phyloP scores from a whole-genome alignment of 2,113 vertebrate species.

The Dolichallabes microphthalmus region DNA sequence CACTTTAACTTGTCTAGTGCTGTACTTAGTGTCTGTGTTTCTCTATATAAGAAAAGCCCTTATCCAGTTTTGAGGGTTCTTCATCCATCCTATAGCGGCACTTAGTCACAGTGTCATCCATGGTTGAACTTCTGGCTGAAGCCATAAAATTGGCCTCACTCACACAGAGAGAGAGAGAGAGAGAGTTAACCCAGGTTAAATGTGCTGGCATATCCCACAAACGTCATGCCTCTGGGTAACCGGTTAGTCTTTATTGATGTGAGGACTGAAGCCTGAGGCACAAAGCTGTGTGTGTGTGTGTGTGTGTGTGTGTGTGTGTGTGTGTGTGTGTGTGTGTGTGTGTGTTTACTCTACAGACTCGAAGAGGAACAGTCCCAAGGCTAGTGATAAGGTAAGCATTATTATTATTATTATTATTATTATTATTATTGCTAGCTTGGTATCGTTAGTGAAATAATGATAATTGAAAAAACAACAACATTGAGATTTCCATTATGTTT shows the following conservation, averaged over 20 bases:
- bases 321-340: background rate
- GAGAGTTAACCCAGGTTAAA: constrained; percentile 43
- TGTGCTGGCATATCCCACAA: constrained; percentile 47
- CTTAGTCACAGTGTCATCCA: constrained; percentile 12
- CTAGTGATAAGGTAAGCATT: constrained; percentile 77
- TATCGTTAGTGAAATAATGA: background rate
- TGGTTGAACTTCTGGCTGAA: background rate
- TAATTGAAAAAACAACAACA: background rate
- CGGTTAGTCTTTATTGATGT: constrained; percentile 49
- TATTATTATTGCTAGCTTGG: constrained; percentile 1
- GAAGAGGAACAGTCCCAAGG: constrained; percentile 85
- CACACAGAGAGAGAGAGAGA: background rate
- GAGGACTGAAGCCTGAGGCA: constrained; percentile 50
- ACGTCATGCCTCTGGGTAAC: constrained; percentile 54
- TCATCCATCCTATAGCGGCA: background rate
- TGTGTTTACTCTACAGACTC: constrained; percentile 71
- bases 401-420: background rate
- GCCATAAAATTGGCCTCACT: background rate
- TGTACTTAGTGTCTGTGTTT: background rate
- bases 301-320: constrained; percentile 36
- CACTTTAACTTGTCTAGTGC: background rate
- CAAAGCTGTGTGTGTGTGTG: constrained; percentile 43
- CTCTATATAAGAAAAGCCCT: background rate
- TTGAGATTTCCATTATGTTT: too few species aligned
- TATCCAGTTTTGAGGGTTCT: background rate